Evolutionary conservation across 2,888 invertebrate genomes (phyloP).

Genomic region (Ceramica pisi): DNA sequence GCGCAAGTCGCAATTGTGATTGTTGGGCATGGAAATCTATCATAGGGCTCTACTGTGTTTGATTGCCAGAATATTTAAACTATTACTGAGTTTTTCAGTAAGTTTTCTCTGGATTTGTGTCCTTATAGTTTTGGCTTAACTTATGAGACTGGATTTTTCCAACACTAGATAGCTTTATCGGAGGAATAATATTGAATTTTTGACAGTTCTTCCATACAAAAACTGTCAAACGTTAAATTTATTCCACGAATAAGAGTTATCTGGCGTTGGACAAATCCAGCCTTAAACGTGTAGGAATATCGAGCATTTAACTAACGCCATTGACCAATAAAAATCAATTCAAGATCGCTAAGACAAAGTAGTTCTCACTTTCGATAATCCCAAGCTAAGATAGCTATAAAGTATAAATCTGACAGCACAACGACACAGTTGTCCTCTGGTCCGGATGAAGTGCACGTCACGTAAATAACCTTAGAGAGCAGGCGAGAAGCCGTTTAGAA

Average conservation of each 20-base stretch:
- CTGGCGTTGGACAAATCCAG: too few species aligned
- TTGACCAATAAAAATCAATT: neutral
- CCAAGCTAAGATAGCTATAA: constrained; percentile 2
- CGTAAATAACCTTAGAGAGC: constrained; percentile 50
- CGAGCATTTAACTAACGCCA: neutral
- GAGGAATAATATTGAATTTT: too few species aligned
- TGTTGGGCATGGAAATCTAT: neutral
- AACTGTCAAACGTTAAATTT: too few species aligned
- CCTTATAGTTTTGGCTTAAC: neutral
- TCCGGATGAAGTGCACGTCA: constrained; percentile 43
- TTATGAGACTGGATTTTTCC: too few species aligned
- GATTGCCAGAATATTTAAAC: neutral
- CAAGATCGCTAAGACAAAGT: constrained; percentile 19
- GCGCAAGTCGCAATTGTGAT: neutral
- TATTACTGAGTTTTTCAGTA: neutral
- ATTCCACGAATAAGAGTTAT: too few species aligned
- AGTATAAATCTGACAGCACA: constrained; percentile 31
- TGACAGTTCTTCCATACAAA: too few species aligned
- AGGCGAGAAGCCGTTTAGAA: constrained; percentile 34
- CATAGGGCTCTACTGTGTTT: neutral
- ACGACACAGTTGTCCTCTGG: constrained; percentile 50
- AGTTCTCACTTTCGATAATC: neutral
- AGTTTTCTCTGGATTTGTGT: neutral
- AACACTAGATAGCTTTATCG: too few species aligned
- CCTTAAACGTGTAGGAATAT: neutral